Base-by-base conservation (phyloP, 2,888 invertebrate genomes). In the Epistrophella euchroma region DNA sequence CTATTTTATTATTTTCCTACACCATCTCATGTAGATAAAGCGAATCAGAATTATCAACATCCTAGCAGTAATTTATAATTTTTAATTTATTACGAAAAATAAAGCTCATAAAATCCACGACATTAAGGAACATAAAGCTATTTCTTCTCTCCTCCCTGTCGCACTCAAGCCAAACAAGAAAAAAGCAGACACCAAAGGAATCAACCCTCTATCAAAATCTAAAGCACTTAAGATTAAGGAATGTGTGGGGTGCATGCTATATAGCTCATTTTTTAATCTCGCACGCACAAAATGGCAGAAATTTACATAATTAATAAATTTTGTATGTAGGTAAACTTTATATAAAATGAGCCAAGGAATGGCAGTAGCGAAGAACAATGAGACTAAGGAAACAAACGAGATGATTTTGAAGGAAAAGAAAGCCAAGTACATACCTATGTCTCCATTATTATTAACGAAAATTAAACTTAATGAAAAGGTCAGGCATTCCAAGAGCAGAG, bases 21-120 rank as follows among this genome's bases (percentile, higher is more conserved):
- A 22, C 37, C n/a, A 40, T 40, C 40, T 9, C 13, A 32, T 17
- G 19, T 32, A 9, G 32, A 6, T 19, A 15, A 0, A 28, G 22
- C 9, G n/a, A 28, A 45, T 43, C 25, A 43, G 25, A 17, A 64
- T 43, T 25, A 64, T 64, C 43, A 64, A 45, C 62, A 17, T n/a
- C 17, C 25, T 28, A 45, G 62, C 43, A 45, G 43, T 28, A 45
- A 64, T 64, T 64, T 64, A 64, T 64, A 45, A 64, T 28, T 22
- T 64, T 64, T 25, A 52, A 52, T 52, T 52, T 52, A 52, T 25
- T 25, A 25, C 15, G 9, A 32, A 1, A 15, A 52, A 25, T 15
- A 52, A 52, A 52, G 25, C 52, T 52, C 22, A 1, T 25, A 25
- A 1, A 50, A 50, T 25, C 25, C 7, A 52, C 52, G 15, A 25